Evolutionary conservation across 1,140 invertebrate genomes (phyloP), one percentile per base, ranked within the genome.

Genomic region (Tetramorium alpestre): DNA sequence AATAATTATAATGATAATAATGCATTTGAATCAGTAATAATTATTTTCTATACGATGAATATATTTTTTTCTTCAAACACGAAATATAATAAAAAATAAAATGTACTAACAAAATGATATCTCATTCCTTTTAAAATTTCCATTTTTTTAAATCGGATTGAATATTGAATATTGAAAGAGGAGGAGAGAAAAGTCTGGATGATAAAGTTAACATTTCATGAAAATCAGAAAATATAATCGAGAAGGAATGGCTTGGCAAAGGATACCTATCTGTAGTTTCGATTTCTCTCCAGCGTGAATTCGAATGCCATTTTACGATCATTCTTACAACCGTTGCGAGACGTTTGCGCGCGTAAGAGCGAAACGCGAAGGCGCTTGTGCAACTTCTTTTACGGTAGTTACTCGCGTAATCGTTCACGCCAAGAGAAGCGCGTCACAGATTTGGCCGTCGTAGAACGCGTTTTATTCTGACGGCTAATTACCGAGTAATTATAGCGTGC

Each of bases 201-300:
- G 28, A 77, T 64, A 64, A 78, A 38, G 38, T 86, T 86, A 54
- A 47, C 49, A 41, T 56, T n/a, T 44, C 38, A 7, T 33, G 38
- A 47, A 49, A 85, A n/a, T 25, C n/a, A 44, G 28, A 44, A 4
- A 77, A 85, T 77, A 77, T 10, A 22, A 28, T 51, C 44, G 7
- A 10, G 22, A 25, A 41, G 56, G 1, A 62, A 6, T 4, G 60
- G n/a, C 18, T 25, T 47, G 41, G 10, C 33, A 56, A 11, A 2
- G 70, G 16, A 77, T 77, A 44, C 56, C 10, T 54, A 54, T 58
- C 41, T 44, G 76, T 38, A 44, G 38, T 69, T 58, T 69, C 76
- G 85, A 81, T 86, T 86, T 86, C 76, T 81, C 85, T 49, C 22
- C 41, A 13, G 10, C 25, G 51, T 54, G n/a, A 60, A 86, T 80